phyloP scores from a whole-genome alignment of 1,140 invertebrate species.

The Battus philenor region DNA sequence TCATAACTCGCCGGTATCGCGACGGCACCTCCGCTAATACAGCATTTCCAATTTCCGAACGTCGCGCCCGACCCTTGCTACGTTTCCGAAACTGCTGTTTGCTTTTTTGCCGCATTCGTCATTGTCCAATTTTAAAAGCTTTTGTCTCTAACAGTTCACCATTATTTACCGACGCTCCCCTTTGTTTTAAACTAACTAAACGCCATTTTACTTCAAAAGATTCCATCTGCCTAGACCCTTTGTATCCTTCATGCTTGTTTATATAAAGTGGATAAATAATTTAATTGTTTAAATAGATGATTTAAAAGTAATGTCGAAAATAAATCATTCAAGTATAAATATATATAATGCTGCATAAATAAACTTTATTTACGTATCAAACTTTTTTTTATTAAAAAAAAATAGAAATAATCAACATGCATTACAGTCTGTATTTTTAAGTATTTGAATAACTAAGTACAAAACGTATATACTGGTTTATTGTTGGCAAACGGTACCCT shows the following conservation, averaged over 20 bases:
- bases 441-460: slow-evolving; percentile 5
- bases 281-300: no score
- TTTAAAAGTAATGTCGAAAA: no score
- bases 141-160: slow-evolving; percentile 35
- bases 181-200: slow-evolving; percentile 24
- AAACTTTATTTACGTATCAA: no score
- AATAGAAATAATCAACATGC: no score
- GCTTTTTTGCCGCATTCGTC: slow-evolving; percentile 62
- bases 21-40: slow-evolving; percentile 45
- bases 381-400: no score
- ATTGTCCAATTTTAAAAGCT: slow-evolving; percentile 54
- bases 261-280: no score
- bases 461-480: slow-evolving; percentile 6
- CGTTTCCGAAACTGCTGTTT: slow-evolving; percentile 39
- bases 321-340: no score
- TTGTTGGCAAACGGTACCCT: no score
- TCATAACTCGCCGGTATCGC: slow-evolving; percentile 63
- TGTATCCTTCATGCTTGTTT: slow-evolving; percentile 4
- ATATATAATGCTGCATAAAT: neutral
- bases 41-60: slow-evolving; percentile 63
- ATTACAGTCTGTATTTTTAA: no score
- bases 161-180: slow-evolving; percentile 23
- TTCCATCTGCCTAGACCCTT: slow-evolving; percentile 1
- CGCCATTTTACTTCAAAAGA: slow-evolving; percentile 14
- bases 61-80: slow-evolving; percentile 28